Conservation (phyloP, 2,797 vertebrate genomes). For the Salmo trutta region DNA sequence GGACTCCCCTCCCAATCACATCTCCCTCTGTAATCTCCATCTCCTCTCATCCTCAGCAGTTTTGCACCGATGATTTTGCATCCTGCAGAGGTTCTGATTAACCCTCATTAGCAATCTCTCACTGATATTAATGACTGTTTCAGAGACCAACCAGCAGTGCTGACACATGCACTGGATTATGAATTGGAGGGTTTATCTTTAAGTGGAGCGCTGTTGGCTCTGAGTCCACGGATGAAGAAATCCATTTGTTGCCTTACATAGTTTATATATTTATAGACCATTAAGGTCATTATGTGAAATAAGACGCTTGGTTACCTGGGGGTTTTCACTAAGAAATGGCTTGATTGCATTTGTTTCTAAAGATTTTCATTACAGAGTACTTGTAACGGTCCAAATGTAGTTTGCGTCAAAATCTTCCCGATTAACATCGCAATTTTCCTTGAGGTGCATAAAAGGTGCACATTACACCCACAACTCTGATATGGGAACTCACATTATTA, state of each 20-base stretch:
- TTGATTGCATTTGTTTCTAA: too few species aligned
- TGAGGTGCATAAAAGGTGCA: not conserved
- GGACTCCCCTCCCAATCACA: not conserved
- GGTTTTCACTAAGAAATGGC: too few species aligned
- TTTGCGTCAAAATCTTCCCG: not conserved
- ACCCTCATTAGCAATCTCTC: conserved; percentile 56
- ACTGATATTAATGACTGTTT: conserved; percentile 59
- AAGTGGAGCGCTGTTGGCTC: not conserved
- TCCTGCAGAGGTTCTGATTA: conserved; percentile 56
- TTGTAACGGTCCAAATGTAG: too few species aligned
- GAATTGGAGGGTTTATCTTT: not conserved
- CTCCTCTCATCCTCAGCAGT: conserved; percentile 28
- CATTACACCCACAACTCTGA: not conserved
- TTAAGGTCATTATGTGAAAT: too few species aligned
- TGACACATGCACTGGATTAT: not conserved
- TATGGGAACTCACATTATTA: not conserved
- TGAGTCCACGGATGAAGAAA: not conserved
- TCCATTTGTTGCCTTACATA: too few species aligned
- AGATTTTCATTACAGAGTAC: too few species aligned
- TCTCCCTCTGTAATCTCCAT: not conserved
- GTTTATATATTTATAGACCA: too few species aligned
- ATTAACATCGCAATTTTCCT: not conserved
- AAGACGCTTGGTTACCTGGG: too few species aligned
- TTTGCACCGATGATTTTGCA: conserved; percentile 29
- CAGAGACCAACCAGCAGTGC: conserved; percentile 24